Base-by-base conservation (phyloP, 2,113 vertebrate genomes). In the Cochlearius cochlearius region DNA sequence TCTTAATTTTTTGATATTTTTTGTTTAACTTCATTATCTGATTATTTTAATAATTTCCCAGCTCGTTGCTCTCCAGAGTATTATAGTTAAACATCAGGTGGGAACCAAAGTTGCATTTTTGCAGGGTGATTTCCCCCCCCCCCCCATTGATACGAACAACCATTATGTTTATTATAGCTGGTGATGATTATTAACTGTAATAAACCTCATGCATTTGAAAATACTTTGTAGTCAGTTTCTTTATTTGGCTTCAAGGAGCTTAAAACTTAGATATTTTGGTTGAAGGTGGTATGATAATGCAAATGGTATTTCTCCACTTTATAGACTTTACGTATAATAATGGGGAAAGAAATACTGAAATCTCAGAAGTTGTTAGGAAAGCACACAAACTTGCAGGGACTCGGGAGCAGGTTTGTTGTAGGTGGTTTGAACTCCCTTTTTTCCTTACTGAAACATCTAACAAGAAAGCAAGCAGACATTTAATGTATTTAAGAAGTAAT, bases 121-220 rank as follows among this genome's bases (percentile, higher is more conserved):
- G 20, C 52, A 75, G 43, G 30, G 39, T 53, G 2, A 3, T 43
- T 34, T 11, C 39, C 39, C 39, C 39, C 39, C 1, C 41, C 41
- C 41, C 41, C 5, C 8, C 32, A 19, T 90, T 77, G 25, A 36
- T 75, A 47, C 75, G 47, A 68, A 47, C 10, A 82, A 41, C 6
- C 12, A 8, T 50, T 78, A 36, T 67, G 25, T 88, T 82, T 85
- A 17, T 89, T 79, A 22, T 76, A 74, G 74, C 52, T 90, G 81
- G 53, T 82, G 38, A 62, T 79, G 32, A 9, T 79, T 78, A 68
- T 73, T 90, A 68, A 75, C 29, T 73, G 64, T 92, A 97, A 96
- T 96, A 97, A 97, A 95, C 27, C 58, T 89, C 22, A 19, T 73
- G 23, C 26, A 11, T 96, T 95, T 97, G 60, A 94, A 66, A 55